Evolutionary conservation across 2,797 vertebrate genomes (phyloP).

Genomic region (Tragelaphus eurycerus): DNA sequence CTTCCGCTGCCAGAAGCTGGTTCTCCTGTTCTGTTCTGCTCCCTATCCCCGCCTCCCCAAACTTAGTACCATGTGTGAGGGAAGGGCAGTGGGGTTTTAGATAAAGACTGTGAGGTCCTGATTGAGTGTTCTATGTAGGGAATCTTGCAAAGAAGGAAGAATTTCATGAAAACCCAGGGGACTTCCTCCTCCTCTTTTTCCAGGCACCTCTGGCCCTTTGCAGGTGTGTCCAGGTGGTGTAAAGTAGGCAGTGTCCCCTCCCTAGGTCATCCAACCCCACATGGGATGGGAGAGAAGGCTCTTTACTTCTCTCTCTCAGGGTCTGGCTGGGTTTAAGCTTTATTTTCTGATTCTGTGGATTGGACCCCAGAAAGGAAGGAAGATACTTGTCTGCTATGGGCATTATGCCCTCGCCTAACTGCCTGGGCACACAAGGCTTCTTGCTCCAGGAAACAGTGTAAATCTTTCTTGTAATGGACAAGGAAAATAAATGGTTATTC

Average conservation of each 20-base stretch:
- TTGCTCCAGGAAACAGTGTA: not conserved
- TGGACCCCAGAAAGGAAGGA: not conserved
- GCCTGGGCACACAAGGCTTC: not conserved
- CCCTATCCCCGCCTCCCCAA: not conserved
- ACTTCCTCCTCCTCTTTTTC: not conserved
- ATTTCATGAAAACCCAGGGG: not conserved
- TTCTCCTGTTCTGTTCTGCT: not conserved
- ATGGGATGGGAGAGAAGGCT: not conserved
- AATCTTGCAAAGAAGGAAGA: not conserved
- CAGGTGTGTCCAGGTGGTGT: not conserved
- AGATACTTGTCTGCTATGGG: not conserved
- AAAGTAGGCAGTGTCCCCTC: not conserved
- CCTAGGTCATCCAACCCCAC: not conserved
- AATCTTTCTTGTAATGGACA: not conserved
- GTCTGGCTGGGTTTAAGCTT: not conserved
- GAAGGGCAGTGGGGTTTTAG: not conserved
- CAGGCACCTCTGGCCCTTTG: not conserved
- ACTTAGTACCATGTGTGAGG: not conserved
- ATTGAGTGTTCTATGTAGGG: not conserved
- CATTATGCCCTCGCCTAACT: not conserved
- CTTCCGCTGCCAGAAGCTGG: not conserved
- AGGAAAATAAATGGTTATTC: slow-evolving; percentile 19
- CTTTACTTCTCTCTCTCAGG: not conserved
- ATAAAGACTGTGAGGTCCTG: not conserved
- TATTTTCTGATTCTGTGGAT: not conserved